phyloP scores from a whole-genome alignment of 2,113 vertebrate species.

The Rhynchomys soricoides region DNA sequence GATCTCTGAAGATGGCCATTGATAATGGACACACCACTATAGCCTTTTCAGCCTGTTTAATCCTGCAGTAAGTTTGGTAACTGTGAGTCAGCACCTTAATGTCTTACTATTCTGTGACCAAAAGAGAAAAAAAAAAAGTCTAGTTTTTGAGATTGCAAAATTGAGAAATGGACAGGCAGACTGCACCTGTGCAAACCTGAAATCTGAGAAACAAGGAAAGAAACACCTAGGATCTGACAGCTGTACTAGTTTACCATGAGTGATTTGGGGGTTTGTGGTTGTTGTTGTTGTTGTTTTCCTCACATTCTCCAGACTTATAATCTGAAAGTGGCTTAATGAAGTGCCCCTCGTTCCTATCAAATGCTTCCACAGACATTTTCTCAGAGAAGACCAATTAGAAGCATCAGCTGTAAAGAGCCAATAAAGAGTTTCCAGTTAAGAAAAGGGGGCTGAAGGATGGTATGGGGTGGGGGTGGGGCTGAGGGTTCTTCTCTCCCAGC shows the following conservation, averaged over 20 bases:
- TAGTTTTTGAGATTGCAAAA: neutral
- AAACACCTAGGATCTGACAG: neutral
- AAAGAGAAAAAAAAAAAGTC: neutral
- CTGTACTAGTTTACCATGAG: neutral
- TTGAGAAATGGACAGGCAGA: neutral
- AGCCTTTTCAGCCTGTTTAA: neutral
- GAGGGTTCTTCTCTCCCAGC: too few relatives aligned
- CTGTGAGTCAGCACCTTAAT: neutral
- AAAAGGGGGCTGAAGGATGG: neutral
- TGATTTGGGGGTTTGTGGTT: neutral
- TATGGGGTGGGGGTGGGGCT: neutral
- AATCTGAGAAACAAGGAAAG: neutral
- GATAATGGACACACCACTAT: neutral
- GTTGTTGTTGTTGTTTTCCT: neutral
- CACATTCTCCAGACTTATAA: neutral
- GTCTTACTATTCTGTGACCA: neutral
- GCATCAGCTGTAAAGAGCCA: neutral
- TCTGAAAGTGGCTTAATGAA: neutral
- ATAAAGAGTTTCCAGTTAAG: neutral
- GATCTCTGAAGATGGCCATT: neutral
- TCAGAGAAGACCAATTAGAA: neutral
- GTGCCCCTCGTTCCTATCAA: neutral
- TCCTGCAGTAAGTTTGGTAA: neutral
- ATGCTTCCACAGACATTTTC: neutral
- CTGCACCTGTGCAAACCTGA: too few relatives aligned